Conservation (phyloP, 2,113 vertebrate genomes). For the Felis chaus region DNA sequence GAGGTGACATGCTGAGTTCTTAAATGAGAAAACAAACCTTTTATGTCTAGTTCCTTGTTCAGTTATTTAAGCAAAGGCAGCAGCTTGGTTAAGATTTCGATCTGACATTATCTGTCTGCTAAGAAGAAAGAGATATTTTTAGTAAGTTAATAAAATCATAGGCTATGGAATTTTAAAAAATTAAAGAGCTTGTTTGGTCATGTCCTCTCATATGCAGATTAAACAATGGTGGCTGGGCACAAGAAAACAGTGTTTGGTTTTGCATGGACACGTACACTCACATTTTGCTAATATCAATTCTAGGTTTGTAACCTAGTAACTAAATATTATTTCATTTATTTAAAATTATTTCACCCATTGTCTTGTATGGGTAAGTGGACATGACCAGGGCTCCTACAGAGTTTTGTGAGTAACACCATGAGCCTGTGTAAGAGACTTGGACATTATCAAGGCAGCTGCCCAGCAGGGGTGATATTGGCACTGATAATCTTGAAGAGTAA, state of each 20-base stretch:
- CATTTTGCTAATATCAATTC: not conserved
- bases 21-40: not conserved
- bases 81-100: not conserved
- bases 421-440: not conserved
- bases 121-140: not conserved
- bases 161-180: not conserved
- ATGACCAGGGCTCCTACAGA: not conserved
- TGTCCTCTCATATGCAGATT: not conserved
- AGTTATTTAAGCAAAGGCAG: not conserved
- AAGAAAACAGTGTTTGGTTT: not conserved
- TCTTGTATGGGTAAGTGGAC: not conserved
- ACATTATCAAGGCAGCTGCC: not conserved
- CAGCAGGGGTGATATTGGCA: not conserved
- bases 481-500: not conserved
- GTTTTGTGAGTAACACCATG: not conserved
- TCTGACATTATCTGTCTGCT: not conserved
- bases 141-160: not conserved
- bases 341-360: not conserved
- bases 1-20: not conserved
- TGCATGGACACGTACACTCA: not conserved
- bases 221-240: not conserved
- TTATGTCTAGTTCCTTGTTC: not conserved
- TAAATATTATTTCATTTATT: not conserved
- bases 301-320: not conserved
- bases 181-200: not conserved